Base-by-base conservation (phyloP, 2,888 invertebrate genomes). In the Drosophila nr. perissopoda region DNA sequence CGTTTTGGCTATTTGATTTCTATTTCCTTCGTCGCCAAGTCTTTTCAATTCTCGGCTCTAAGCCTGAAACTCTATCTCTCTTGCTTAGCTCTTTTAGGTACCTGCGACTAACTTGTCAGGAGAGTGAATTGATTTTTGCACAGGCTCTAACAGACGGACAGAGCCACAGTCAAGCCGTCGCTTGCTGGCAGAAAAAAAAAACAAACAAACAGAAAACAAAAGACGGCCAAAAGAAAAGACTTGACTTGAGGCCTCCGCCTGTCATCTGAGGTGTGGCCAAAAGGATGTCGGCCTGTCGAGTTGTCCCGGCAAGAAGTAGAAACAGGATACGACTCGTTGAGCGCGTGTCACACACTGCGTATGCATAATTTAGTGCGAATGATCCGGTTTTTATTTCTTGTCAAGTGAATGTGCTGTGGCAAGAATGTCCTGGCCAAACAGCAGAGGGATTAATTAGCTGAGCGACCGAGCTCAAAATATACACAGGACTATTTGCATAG, bases 291-390 rank as follows among this genome's bases (percentile, higher is more conserved):
- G 13, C 2, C 18, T 56, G 38, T 56, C 27, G 25, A n/a, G 62
- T 48, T 65, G 57, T n/a, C 40, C 61, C 49, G 48, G 27, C 36
- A 42, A 62, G 18, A 38, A 33, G 31, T 21, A 6, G n/a, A n/a
- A 53, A 25, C 70, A 53, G 57, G 56, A 48, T 27, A 66, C 59
- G 57, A 52, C 33, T 67, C 34, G 69, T 56, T 58, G 38, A 60
- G 25, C 38, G 38, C 33, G 34, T 62, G 63, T 67, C 38, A 58
- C 76, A 75, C 78, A 62, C 48, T 56, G 72, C 80, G 80, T 79
- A 75, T 78, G 33, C 71, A 72, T 79, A 78, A 78, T 78, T 72
- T 63, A 75, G 49, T 60, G 34, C 18, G 25, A 34, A 54, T 45
- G 58, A 34, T 64, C 25, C 29, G 8, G 18, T 18, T 13, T 34